Conservation (phyloP, 2,113 vertebrate species). For the Osmerus mordax region DNA sequence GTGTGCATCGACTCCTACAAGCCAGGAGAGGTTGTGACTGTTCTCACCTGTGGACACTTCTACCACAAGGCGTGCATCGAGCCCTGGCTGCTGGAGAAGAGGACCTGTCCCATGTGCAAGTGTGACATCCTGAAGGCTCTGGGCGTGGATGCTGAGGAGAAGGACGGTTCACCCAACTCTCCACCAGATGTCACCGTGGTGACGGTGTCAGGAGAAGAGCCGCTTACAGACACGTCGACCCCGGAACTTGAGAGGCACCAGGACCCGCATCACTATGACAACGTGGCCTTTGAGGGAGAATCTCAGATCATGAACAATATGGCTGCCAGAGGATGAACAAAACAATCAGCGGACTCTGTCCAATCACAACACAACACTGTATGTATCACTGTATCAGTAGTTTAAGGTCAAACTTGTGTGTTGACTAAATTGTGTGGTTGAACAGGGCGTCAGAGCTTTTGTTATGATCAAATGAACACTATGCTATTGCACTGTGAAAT, state of each 20-base stretch:
- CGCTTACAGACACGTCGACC: slow-evolving; percentile 52
- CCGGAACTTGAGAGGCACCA: slow-evolving; percentile 62
- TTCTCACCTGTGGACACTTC: slow-evolving; percentile 90
- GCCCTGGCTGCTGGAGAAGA: slow-evolving; percentile 87
- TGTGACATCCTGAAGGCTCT: slow-evolving; percentile 88
- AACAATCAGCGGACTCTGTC: not conserved
- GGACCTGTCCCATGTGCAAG: slow-evolving; percentile 93
- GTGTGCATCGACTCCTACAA: slow-evolving; percentile 90
- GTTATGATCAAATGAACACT: not conserved
- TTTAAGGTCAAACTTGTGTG: not conserved
- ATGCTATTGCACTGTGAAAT: not conserved
- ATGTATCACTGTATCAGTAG: not conserved
- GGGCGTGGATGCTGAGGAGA: slow-evolving; percentile 77
- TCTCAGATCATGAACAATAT: not conserved
- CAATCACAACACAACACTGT: not conserved
- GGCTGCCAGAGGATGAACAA: slow-evolving; percentile 37
- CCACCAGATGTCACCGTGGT: slow-evolving; percentile 60
- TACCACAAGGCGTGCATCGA: slow-evolving; percentile 89
- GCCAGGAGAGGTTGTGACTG: slow-evolving; percentile 82
- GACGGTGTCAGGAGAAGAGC: slow-evolving; percentile 50
- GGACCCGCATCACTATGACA: slow-evolving; percentile 77
- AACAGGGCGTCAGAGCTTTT: not conserved
- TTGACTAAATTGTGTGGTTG: not conserved
- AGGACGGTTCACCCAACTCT: not conserved
- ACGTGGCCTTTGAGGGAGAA: slow-evolving; percentile 84